phyloP scores from a whole-genome alignment of 2,888 invertebrate species.

The Lasioglossum leucozonium region DNA sequence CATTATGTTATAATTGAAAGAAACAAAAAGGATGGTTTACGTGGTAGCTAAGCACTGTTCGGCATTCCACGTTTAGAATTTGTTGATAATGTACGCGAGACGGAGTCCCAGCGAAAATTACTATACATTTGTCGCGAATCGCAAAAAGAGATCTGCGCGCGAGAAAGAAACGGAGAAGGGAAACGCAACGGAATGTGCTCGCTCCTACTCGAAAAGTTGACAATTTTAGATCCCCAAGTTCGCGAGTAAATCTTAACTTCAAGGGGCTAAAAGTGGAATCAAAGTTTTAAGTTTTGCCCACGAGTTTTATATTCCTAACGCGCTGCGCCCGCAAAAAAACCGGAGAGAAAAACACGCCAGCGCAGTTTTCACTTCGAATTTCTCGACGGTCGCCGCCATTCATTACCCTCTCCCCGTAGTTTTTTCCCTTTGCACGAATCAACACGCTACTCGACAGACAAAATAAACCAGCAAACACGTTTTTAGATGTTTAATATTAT shows the following conservation, averaged over 20 bases:
- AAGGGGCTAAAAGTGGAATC: conserved; percentile 53
- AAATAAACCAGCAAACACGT: not conserved
- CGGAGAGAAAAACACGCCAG: conserved; percentile 3
- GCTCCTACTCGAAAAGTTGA: conserved; percentile 40
- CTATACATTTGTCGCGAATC: conserved; percentile 22
- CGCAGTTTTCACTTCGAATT: conserved; percentile 37
- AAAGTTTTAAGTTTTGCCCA: conserved; percentile 54
- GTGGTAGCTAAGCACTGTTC: not conserved
- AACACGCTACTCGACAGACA: not conserved
- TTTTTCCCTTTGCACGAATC: not conserved
- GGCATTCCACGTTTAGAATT: not conserved
- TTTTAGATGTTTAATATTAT: not conserved
- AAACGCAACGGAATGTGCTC: conserved; percentile 5
- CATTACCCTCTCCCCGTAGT: conserved; percentile 1
- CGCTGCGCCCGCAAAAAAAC: conserved; percentile 25
- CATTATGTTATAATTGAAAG: too few relatives aligned
- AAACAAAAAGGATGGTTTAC: not conserved
- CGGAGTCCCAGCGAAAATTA: not conserved
- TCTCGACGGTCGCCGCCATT: conserved; percentile 10
- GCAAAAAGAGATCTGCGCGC: not conserved
- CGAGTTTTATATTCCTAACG: conserved; percentile 51
- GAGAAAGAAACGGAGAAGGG: not conserved
- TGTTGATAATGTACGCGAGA: not conserved
- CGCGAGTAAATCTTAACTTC: conserved; percentile 52
- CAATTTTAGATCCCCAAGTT: conserved; percentile 52